Evolutionary conservation across 1,140 invertebrate species (phyloP).

Genomic region (Lepeophtheirus salmonis): DNA sequence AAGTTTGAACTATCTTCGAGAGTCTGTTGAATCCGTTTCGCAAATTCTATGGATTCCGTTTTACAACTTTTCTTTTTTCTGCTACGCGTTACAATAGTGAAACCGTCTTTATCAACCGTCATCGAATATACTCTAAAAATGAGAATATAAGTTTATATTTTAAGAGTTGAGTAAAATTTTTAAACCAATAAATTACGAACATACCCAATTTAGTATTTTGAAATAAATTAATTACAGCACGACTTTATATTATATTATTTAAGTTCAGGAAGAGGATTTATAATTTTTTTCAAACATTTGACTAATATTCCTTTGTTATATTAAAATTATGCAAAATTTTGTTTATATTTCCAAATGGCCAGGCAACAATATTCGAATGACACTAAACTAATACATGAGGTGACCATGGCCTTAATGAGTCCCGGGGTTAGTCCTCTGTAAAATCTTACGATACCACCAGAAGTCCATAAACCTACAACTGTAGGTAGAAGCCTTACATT

Average conservation of each 20-base stretch:
- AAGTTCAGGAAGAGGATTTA: too few relatives aligned
- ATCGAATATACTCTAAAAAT: background rate
- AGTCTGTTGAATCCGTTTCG: background rate
- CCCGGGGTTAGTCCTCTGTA: constrained; percentile 62
- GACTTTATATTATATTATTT: too few relatives aligned
- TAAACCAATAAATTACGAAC: background rate
- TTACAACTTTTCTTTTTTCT: constrained; percentile 16
- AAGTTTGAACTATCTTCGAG: background rate
- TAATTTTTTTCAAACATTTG: too few relatives aligned
- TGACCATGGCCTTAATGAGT: constrained; percentile 50
- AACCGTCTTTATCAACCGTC: constrained; percentile 11
- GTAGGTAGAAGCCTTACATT: constrained; percentile 19
- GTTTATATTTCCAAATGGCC: constrained; percentile 18
- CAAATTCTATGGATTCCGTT: background rate
- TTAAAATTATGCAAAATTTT: too few relatives aligned
- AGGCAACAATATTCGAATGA: constrained; percentile 42
- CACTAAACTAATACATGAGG: constrained; percentile 52
- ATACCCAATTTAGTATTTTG: background rate
- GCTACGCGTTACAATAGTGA: constrained; percentile 19
- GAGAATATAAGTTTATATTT: background rate
- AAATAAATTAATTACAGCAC: too few relatives aligned
- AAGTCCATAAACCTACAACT: constrained; percentile 5
- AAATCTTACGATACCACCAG: constrained; percentile 45
- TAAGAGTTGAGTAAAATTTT: background rate
- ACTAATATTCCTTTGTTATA: too few relatives aligned